Conservation (phyloP, 1,140 invertebrate species). For the Meteorus sp. region DNA sequence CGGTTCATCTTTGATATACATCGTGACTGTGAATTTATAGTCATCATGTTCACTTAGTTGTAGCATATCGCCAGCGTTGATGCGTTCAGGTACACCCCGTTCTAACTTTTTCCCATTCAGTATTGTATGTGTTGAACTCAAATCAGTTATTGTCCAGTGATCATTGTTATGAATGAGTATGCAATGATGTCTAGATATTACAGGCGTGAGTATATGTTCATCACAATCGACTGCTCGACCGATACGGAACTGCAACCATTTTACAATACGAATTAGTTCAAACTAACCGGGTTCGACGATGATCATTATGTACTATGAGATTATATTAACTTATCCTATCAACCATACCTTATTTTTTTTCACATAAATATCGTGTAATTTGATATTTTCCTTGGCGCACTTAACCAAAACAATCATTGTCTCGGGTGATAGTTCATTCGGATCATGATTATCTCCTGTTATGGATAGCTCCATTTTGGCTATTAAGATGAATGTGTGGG, state of each 20-base stretch:
- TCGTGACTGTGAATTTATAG: slow-evolving; percentile 57
- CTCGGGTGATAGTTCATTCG: not conserved
- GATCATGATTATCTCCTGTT: not conserved
- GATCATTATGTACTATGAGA: not conserved
- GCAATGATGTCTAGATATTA: slow-evolving; percentile 62
- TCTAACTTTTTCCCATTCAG: slow-evolving; percentile 54
- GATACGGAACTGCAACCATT: slow-evolving; percentile 60
- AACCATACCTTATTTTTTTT: slow-evolving; percentile 16
- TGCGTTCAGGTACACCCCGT: slow-evolving; percentile 39
- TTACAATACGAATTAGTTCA: not conserved
- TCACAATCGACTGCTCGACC: slow-evolving; percentile 56
- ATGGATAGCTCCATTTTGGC: not conserved
- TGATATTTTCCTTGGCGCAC: slow-evolving; percentile 1
- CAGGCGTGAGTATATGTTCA: slow-evolving; percentile 53
- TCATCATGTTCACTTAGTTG: slow-evolving; percentile 51
- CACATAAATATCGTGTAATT: slow-evolving; percentile 8
- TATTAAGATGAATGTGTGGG: too few species aligned
- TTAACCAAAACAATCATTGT: slow-evolving; percentile 8
- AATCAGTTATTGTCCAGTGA: slow-evolving; percentile 49
- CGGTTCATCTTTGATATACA: slow-evolving; percentile 30
- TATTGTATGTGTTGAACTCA: slow-evolving; percentile 58
- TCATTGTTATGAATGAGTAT: slow-evolving; percentile 47
- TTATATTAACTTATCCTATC: not conserved
- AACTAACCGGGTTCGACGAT: not conserved
- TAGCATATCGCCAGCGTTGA: slow-evolving; percentile 57